Evolutionary conservation across 2,888 invertebrate species (phyloP), one percentile per base, ranked within the genome.

Genomic region (Nesidiocoris tenuis): DNA sequence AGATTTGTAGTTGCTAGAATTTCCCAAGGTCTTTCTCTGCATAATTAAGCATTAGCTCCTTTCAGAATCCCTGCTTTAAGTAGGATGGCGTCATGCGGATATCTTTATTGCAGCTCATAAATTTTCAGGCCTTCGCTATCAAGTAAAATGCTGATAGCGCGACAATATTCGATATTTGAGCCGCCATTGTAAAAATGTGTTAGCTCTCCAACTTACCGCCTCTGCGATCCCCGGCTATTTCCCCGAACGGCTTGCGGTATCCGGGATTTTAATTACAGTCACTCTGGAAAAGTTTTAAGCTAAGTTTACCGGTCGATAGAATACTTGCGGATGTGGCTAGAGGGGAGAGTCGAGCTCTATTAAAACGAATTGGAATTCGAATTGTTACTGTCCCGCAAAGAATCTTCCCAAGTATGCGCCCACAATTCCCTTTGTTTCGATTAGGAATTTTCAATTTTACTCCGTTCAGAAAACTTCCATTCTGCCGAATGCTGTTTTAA

Each of bases 281-380:
- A 55, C 22, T 16, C 22, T 19, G 54, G 67, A 55, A 67, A 55
- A 67, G 56, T 67, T 67, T 55, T 22, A 19, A 39, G 54, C 67
- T 17, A 66, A 24, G 17, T 70, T 68, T 61, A 57, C 12, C 18
- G 25, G n/a, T 24, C 70, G 70, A 67, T 67, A 21, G 59, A 70
- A 70, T 70, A 70, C 61, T 70, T 70, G 70, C 19, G 70, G 68
- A 56, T 68, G 68, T 57, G 70, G 70, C 54, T 61, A 54, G 2
- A 17, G 56, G 67, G 55, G 67, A 7, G 39, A 39, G 39, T 39
- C 12, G 39, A 39, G 39, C 39, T 56, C 56, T 55, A 67, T 55
- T 67, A 56, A n/a, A 67, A 67, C 67, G 23, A 67, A 67, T 67
- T 67, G 67, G 67, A 67, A 67, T 67, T 39, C 67, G 21, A 67